A percentile compares a stretch with the other conserved stretches of the same genome.
phyloP scores from a whole-genome alignment of 2,888 invertebrate genomes.

The Sericinus montela region DNA sequence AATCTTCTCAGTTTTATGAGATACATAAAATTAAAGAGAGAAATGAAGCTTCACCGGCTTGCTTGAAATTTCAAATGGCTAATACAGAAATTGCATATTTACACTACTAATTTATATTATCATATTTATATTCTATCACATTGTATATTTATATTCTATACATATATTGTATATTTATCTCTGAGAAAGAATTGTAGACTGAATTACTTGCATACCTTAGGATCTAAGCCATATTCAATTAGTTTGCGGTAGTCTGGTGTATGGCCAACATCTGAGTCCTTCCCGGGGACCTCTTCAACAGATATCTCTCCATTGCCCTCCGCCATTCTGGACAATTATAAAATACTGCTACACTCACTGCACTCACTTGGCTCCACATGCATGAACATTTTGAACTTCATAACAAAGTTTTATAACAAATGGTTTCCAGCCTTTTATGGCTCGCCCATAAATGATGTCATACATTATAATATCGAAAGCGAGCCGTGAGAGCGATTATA shows the following conservation, averaged over 20 bases:
- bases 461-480: constrained; percentile 62
- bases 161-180: neutral
- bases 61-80: no score
- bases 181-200: neutral
- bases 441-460: constrained; percentile 68
- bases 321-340: constrained; percentile 85
- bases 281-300: constrained; percentile 84
- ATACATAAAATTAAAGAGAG: no score
- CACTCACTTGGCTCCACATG: constrained; percentile 41
- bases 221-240: constrained; percentile 96
- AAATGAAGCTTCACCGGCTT: no score
- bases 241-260: constrained; percentile 97
- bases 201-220: constrained; percentile 82
- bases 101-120: no score
- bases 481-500: constrained; percentile 56
- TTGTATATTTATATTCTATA: no score
- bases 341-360: constrained; percentile 60
- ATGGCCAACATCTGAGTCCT: constrained; percentile 83
- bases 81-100: no score
- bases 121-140: no score
- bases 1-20: no score
- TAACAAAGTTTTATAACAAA: constrained; percentile 30
- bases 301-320: constrained; percentile 92
- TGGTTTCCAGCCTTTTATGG: constrained; percentile 39
- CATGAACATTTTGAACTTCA: constrained; percentile 30